phyloP scores from a whole-genome alignment of 2,113 vertebrate genomes.

The Callipepla californica region DNA sequence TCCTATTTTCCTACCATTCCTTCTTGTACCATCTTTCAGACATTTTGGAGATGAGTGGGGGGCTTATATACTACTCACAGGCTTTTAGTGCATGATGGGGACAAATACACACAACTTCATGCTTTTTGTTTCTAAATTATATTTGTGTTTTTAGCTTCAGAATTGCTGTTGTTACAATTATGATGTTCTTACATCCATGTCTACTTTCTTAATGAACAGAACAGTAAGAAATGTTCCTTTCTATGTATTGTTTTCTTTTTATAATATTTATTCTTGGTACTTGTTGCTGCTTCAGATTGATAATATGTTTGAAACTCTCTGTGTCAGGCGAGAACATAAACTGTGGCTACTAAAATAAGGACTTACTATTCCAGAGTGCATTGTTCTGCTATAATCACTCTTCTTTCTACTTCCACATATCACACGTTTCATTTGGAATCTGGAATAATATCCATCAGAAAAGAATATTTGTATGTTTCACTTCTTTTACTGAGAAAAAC shows the following conservation, averaged over 20 bases:
- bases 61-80: not conserved
- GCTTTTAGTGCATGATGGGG: not conserved
- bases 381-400: not conserved
- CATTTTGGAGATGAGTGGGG: not conserved
- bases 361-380: not conserved
- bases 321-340: not conserved
- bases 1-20: not conserved
- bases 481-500: not conserved
- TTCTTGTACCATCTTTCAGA: not conserved
- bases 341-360: not conserved
- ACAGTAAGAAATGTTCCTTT: not conserved
- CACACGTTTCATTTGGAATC: not conserved
- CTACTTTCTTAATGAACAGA: not conserved
- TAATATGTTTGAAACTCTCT: not conserved
- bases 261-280: not conserved
- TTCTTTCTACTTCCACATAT: not conserved
- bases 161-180: not conserved
- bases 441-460: not conserved
- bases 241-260: not conserved
- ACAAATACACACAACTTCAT: not conserved
- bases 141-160: not conserved
- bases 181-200: not conserved
- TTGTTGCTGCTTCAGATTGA: too few relatives aligned
- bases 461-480: not conserved
- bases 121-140: not conserved